Percentiles rank a stretch among this genome's conserved stretches.
Conservation (phyloP, 2,888 invertebrate species). For the Eupelmus urozonus region DNA sequence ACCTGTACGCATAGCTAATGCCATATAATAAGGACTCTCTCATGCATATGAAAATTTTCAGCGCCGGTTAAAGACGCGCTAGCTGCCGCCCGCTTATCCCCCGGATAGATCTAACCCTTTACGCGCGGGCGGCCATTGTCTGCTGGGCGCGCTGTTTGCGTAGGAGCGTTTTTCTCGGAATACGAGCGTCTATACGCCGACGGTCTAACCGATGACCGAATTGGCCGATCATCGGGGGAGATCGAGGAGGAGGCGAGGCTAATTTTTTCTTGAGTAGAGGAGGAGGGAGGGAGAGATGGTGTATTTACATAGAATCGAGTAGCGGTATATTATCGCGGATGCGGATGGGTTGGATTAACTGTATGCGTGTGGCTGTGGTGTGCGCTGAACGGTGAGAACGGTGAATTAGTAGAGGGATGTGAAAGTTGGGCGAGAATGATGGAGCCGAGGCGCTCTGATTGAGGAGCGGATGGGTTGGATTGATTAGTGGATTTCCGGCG, state of each 20-base stretch:
- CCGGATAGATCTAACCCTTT: slow-evolving; percentile 6
- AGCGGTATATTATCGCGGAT: too few relatives aligned
- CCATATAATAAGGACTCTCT: slow-evolving; percentile 73
- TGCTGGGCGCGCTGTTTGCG: not conserved
- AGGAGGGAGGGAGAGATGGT: not conserved
- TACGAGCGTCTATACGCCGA: not conserved
- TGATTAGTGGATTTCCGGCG: too few relatives aligned
- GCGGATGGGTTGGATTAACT: not conserved
- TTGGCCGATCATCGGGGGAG: not conserved
- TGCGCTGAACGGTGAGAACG: too few relatives aligned
- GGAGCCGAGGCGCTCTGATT: too few relatives aligned
- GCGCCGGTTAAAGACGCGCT: slow-evolving; percentile 64
- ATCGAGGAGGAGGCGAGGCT: not conserved
- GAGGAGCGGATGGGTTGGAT: too few relatives aligned
- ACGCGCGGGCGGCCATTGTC: not conserved
- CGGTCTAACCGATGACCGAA: not conserved
- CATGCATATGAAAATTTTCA: slow-evolving; percentile 73
- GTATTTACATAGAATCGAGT: not conserved
- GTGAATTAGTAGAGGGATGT: too few relatives aligned
- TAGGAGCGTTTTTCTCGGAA: not conserved
- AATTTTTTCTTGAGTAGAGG: not conserved
- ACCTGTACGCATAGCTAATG: slow-evolving; percentile 77
- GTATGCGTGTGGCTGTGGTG: not conserved
- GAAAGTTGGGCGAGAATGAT: too few relatives aligned
- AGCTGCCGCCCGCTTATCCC: slow-evolving; percentile 46